Base-by-base conservation (phyloP, 53 echinoderm and acorn worm genomes). In the Antedon mediterranea region DNA sequence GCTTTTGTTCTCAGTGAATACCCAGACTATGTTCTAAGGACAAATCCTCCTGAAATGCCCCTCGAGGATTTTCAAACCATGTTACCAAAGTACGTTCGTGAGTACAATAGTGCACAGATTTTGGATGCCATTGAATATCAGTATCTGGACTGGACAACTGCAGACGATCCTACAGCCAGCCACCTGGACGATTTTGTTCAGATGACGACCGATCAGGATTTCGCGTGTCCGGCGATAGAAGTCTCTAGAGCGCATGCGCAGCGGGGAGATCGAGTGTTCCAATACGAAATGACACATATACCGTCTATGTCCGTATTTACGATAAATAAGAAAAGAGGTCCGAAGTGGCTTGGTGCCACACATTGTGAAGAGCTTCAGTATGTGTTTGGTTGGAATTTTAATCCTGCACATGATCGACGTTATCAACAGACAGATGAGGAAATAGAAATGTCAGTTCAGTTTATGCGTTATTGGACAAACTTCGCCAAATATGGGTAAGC, bases 401-500 rank as follows among this genome's bases (percentile, higher is more conserved):
- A 85, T 29, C 80, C 82, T 28, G n/a, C 43, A 73, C 79, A 73
- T 70, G 74, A 79, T 5, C 14, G 71, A 30, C 77, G 79, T 9
- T 74, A 79, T 27, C 75, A 82, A 30, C 75, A 79, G 33, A 87
- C 87, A 28, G 75, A 83, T 3, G 89, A 81, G 41, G 90, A 90
- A 32, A 27, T 77, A 41, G 30, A 32, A 8, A 34, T 90, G 72
- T 81, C 87, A 7, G 4, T 83, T 0, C 79, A 85, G 26, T 79
- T 84, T 73, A 90, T 90, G 84, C 78, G 79, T 77, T 90, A 87
- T 32, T 90, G 79, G 81, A 78, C 90, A 5, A 90, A 90, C 75
- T 90, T 90, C 82, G 90, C 87, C 29, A 90, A 82, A 78, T 85
- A 82, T 7, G 90, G 90, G 90, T 90, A 85, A 85, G 90, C 71